Percentiles rank a stretch among this genome's conserved stretches.
Conservation (phyloP, 2,888 invertebrate species). For the Dicyrtomina minuta region DNA sequence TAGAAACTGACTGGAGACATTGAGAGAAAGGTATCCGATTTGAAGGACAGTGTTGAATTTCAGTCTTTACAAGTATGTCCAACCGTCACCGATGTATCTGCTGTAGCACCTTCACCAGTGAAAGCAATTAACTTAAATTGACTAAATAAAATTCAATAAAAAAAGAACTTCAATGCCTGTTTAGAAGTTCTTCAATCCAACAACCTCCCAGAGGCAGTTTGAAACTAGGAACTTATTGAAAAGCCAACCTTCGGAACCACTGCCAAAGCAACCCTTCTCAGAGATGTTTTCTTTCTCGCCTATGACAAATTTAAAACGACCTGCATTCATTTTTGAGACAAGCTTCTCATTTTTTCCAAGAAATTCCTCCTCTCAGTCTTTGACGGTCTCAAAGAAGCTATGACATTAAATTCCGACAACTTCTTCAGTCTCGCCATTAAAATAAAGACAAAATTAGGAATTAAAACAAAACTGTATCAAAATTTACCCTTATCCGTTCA, state of each 20-base stretch:
- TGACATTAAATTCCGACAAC: slow-evolving; percentile 18
- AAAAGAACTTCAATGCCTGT: slow-evolving; percentile 12
- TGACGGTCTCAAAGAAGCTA: slow-evolving; percentile 17
- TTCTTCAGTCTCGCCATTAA: neutral
- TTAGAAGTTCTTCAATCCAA: neutral
- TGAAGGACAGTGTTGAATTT: slow-evolving; percentile 2
- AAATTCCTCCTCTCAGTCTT: slow-evolving; percentile 14
- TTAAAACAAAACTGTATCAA: neutral
- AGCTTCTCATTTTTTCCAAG: neutral
- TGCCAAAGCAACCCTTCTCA: slow-evolving; percentile 13
- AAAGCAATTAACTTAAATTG: no score
- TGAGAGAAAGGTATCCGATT: neutral
- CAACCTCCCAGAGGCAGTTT: slow-evolving; percentile 14
- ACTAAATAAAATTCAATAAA: no score
- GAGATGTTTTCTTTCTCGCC: slow-evolving; percentile 22
- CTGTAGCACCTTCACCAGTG: no score
- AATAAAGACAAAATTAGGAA: slow-evolving; percentile 12
- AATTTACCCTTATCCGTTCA: slow-evolving; percentile 20
- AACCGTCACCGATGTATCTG: neutral
- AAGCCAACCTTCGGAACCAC: slow-evolving; percentile 10
- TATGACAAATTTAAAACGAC: slow-evolving; percentile 19
- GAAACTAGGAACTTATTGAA: slow-evolving; percentile 17
- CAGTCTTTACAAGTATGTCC: neutral
- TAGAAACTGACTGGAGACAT: neutral
- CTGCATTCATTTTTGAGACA: slow-evolving; percentile 7